Percentiles rank a stretch among this genome's conserved stretches.
These are phyloP conservation scores for Bos javanicus DNA, from an alignment of 2,113 vertebrate species.

Conservation along the genomic window DNA sequence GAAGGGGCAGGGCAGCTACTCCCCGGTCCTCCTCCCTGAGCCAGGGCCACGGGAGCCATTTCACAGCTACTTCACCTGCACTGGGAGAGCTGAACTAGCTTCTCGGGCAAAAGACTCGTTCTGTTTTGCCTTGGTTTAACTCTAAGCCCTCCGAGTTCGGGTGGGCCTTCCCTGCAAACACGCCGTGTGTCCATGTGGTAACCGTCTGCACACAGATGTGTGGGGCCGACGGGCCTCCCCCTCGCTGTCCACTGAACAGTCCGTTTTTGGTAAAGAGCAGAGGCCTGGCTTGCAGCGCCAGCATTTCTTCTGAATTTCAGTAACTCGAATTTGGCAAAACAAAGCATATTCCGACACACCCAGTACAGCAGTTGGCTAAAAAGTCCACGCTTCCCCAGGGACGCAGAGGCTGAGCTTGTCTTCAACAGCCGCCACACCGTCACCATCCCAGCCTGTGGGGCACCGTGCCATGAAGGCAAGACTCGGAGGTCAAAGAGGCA, in stretches of 20 bases:
- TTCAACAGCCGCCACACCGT: not conserved
- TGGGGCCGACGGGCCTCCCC: not conserved
- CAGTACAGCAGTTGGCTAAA: not conserved
- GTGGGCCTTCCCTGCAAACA: not conserved
- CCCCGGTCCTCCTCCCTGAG: not conserved
- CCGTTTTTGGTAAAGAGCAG: conserved; percentile 51
- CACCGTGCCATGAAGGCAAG: not conserved
- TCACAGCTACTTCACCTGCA: not conserved
- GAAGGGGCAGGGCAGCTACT: not conserved
- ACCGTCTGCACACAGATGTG: not conserved
- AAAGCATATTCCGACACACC: not conserved
- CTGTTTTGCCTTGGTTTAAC: not conserved
- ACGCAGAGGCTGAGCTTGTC: not conserved
- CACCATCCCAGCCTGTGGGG: not conserved
- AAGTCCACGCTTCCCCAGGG: not conserved
- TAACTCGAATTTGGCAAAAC: conserved; percentile 35
- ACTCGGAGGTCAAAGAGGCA: not conserved
- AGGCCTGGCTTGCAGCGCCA: not conserved
- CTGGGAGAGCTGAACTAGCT: not conserved
- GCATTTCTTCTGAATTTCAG: conserved; percentile 21
- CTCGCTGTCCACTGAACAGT: not conserved
- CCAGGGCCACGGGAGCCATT: not conserved
- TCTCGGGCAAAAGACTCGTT: not conserved
- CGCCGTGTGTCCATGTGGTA: not conserved
- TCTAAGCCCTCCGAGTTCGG: not conserved